Percentiles rank a stretch among this genome's conserved stretches.
Conservation (phyloP, 2,888 invertebrate species). For the Polydesmus complanatus region DNA sequence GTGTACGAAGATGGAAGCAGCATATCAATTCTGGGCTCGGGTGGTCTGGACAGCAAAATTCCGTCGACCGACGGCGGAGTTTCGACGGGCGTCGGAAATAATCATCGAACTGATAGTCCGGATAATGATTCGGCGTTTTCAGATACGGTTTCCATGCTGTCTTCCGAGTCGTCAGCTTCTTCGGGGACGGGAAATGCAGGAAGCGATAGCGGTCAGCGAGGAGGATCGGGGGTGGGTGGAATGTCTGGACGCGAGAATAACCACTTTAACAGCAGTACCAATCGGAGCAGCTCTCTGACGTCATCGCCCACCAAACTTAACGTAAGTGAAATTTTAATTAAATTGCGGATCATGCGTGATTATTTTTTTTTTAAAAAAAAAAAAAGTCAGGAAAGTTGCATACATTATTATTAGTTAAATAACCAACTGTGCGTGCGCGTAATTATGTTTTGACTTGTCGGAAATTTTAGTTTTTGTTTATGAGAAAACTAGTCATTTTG, state of each 20-base stretch:
- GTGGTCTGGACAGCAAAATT: neutral
- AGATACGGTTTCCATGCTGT: slow-evolving; percentile 85
- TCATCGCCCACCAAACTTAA: slow-evolving; percentile 23
- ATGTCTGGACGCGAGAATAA: slow-evolving; percentile 15
- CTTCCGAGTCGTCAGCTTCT: slow-evolving; percentile 85
- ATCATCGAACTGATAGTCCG: slow-evolving; percentile 72
- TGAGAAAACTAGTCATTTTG: too few species aligned
- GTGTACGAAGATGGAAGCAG: neutral
- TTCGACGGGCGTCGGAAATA: slow-evolving; percentile 20
- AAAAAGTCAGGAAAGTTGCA: too few species aligned
- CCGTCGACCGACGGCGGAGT: neutral
- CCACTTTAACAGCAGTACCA: slow-evolving; percentile 20
- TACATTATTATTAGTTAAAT: too few species aligned
- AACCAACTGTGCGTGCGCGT: too few species aligned
- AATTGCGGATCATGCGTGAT: too few species aligned
- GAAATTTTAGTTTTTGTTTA: too few species aligned
- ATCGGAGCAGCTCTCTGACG: slow-evolving; percentile 21
- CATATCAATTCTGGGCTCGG: neutral
- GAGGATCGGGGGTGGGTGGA: neutral
- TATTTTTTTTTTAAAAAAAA: too few species aligned
- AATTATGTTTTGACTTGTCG: too few species aligned
- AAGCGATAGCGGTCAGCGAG: slow-evolving; percentile 6
- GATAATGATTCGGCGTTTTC: slow-evolving; percentile 98
- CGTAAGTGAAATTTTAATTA: slow-evolving; percentile 13
- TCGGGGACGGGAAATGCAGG: slow-evolving; percentile 57